Evolutionary conservation across 2,888 invertebrate genomes (phyloP), one percentile per base, ranked within the genome.

Genomic region (Lochmaea capreae): DNA sequence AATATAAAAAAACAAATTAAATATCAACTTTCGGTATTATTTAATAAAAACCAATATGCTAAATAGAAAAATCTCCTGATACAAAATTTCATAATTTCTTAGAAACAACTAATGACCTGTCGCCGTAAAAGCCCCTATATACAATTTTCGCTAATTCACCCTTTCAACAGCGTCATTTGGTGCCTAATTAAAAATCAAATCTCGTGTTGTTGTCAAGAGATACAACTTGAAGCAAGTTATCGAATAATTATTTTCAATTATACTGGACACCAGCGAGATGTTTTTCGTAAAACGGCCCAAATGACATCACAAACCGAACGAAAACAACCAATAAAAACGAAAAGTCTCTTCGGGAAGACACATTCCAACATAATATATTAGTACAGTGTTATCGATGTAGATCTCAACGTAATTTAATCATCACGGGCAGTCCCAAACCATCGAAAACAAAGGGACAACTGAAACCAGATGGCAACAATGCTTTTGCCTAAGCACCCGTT

Each of bases 401-500:
- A 71, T 57, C 71, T 71, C 33, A 43, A 65, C 65, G 65, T 75
- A 75, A 75, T 75, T 70, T 73, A 73, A 73, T 61, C 65, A 70
- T 75, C 62, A 72, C 52, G 57, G 39, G 61, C 68, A 58, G 57
- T 61, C 33, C 46, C 39, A 65, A 62, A 67, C 46, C 74, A 68
- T 65, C 26, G 72, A 72, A 75, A 75, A 75, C 72, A 75, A 75
- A 65, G 72, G 71, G 57, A 63, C 69, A 66, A 69, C 72, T 52
- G 4, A 42, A 68, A 68, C 66, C 75, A 72, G 72, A 75, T 75
- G 75, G 75, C 72, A 72, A 75, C 75, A 75, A 68, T 72, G 71
- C 61, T 42, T 65, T 49, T n/a, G 61, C 39, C 72, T 69, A 75
- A 72, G 57, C 63, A 57, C 43, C 71, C 71, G 68, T 71, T 72